These are phyloP conservation scores for Mionectes olivaceus DNA, from an alignment of 2,797 vertebrate genomes.

Conservation along the genomic window DNA sequence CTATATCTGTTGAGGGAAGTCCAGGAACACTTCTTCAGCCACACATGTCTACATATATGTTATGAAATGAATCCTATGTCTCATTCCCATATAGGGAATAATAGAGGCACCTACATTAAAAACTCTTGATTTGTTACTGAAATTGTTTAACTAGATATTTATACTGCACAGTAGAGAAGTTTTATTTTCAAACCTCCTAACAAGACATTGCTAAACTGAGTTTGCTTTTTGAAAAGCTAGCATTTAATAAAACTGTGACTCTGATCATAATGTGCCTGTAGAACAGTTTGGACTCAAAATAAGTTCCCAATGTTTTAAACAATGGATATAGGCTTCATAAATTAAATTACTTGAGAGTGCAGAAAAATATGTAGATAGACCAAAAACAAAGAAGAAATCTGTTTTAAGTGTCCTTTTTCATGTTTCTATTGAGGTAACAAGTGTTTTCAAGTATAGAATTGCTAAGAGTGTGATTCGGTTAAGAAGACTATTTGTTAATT, in stretches of 20 bases:
- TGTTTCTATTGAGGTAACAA: neutral
- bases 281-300: neutral
- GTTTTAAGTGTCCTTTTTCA: neutral
- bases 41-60: fast-evolving
- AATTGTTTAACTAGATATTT: neutral
- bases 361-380: neutral
- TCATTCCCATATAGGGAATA: neutral
- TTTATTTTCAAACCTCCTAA: neutral
- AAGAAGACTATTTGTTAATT: neutral
- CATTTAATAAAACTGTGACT: neutral
- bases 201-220: neutral
- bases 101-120: neutral
- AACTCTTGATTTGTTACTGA: neutral
- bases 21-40: neutral
- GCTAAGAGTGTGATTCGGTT: neutral
- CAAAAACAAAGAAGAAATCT: neutral
- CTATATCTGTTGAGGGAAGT: neutral
- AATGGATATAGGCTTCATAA: neutral
- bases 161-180: neutral
- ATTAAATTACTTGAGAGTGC: neutral
- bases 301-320: neutral
- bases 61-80: neutral
- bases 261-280: neutral
- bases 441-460: neutral
- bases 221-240: neutral